Percentiles rank a stretch among this genome's conserved stretches.
Evolutionary conservation across 2,113 vertebrate genomes (phyloP).

Genomic region (Vicugna pacos): DNA sequence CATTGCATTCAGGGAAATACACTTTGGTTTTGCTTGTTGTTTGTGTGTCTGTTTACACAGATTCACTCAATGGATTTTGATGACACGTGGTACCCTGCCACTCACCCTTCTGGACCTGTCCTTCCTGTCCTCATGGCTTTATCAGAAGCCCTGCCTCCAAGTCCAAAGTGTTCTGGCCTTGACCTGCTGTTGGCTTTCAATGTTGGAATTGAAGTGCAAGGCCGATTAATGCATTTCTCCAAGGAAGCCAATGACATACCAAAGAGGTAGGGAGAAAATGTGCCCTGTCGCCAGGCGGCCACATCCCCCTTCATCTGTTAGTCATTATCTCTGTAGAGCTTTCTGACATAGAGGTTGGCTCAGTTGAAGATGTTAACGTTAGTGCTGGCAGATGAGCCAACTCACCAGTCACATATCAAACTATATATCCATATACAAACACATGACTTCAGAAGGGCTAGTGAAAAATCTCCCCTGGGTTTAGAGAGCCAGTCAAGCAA

Average conservation of each 20-base stretch:
- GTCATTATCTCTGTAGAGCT: background rate
- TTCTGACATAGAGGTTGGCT: background rate
- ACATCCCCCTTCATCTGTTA: background rate
- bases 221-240: constrained; percentile 93
- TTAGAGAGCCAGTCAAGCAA: background rate
- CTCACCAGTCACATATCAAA: background rate
- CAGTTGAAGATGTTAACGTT: background rate
- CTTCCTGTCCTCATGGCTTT: constrained; percentile 92
- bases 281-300: background rate
- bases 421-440: background rate
- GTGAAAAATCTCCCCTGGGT: background rate
- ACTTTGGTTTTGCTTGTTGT: background rate
- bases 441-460: background rate
- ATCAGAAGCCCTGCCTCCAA: constrained; percentile 86
- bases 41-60: constrained; percentile 79
- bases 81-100: constrained; percentile 97
- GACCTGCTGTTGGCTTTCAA: constrained; percentile 96
- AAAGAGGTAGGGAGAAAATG: constrained; percentile 88
- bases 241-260: constrained; percentile 94
- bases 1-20: background rate
- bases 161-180: constrained; percentile 89
- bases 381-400: too few relatives aligned
- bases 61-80: constrained; percentile 98
- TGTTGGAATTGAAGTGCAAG: constrained; percentile 95
- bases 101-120: constrained; percentile 95